Conservation (phyloP, 2,797 vertebrate genomes). For the Myotis pilosus region DNA sequence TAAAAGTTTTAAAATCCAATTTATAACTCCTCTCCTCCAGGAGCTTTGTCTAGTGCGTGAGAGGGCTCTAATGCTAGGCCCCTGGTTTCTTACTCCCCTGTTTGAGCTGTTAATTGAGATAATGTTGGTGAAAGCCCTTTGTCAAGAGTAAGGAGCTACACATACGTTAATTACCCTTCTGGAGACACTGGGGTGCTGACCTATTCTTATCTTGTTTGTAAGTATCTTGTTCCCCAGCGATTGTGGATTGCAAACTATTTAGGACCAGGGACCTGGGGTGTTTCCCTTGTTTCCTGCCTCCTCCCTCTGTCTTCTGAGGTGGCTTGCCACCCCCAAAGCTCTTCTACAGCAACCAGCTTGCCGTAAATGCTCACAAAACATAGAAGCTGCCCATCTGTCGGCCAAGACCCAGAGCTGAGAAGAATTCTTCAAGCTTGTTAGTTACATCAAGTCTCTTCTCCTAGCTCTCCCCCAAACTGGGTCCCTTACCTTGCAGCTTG, state of each 20-base stretch:
- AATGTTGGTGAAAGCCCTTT: constrained; percentile 12
- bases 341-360: background rate
- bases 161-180: constrained; percentile 44
- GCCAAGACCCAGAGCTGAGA: background rate
- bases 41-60: background rate
- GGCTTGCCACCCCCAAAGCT: background rate
- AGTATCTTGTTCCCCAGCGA: background rate
- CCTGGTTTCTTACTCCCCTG: background rate
- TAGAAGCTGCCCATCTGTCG: background rate
- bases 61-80: constrained; percentile 13
- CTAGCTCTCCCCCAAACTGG: background rate
- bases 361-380: background rate
- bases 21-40: background rate
- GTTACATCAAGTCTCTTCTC: background rate
- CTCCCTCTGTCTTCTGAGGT: background rate
- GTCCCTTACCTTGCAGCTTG: background rate
- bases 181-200: background rate
- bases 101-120: constrained; percentile 57
- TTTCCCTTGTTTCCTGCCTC: background rate
- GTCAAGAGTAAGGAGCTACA: constrained; percentile 12
- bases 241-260: background rate
- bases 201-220: constrained; percentile 55
- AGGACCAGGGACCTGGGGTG: background rate
- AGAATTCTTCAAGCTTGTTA: background rate
- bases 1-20: background rate